Conservation (phyloP, 2,797 vertebrate genomes). For the Sebastes trivittatus region DNA sequence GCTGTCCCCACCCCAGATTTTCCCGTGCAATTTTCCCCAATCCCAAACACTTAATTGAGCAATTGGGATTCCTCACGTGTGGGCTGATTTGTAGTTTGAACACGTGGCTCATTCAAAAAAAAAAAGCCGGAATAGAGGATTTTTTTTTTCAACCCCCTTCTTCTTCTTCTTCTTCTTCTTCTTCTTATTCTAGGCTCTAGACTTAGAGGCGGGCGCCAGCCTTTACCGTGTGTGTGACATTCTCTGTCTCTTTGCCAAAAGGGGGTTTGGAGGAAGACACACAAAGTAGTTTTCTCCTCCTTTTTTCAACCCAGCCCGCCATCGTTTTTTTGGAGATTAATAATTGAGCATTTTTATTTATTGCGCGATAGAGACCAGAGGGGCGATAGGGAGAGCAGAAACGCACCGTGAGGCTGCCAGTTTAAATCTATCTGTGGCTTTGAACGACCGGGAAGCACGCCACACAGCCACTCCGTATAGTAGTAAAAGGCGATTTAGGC, state of each 20-base stretch:
- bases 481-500: slow-evolving; percentile 76
- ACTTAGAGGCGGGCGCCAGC: slow-evolving; percentile 89
- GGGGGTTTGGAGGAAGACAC: slow-evolving; percentile 87
- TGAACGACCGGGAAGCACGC: slow-evolving; percentile 80
- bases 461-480: slow-evolving; percentile 79
- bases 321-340: slow-evolving; percentile 83
- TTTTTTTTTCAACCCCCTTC: slow-evolving; percentile 64
- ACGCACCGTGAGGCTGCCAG: slow-evolving; percentile 79
- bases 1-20: slow-evolving; percentile 78
- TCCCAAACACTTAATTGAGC: slow-evolving; percentile 93
- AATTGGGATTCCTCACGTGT: slow-evolving; percentile 98
- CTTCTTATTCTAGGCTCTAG: slow-evolving; percentile 78
- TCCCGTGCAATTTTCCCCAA: slow-evolving; percentile 81
- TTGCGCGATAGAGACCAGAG: slow-evolving; percentile 74
- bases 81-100: slow-evolving; percentile 99
- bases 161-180: slow-evolving; percentile 28
- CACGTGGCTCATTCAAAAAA: slow-evolving; percentile 97
- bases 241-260: slow-evolving; percentile 88
- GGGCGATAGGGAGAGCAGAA: slow-evolving; percentile 75
- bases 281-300: slow-evolving; percentile 86
- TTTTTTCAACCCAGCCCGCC: slow-evolving; percentile 79
- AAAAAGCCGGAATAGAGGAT: slow-evolving; percentile 90
- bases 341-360: slow-evolving; percentile 83
- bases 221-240: slow-evolving; percentile 91
- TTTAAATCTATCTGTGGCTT: slow-evolving; percentile 82